Evolutionary conservation across 2,113 vertebrate genomes (phyloP).

Genomic region (Salvelinus alpinus): DNA sequence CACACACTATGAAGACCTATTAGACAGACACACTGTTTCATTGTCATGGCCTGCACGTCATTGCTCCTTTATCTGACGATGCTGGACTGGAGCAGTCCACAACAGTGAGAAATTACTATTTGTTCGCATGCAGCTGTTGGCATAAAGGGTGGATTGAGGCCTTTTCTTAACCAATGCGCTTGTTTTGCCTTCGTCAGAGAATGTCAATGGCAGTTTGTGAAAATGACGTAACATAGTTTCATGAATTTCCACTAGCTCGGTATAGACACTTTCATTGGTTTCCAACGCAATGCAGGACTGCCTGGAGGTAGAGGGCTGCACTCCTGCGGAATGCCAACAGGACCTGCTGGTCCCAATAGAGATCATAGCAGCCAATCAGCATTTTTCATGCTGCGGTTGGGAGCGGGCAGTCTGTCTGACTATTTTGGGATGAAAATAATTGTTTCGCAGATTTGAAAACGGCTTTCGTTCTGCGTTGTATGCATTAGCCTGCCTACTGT

Average conservation of each 20-base stretch:
- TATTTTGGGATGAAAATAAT: too few relatives aligned
- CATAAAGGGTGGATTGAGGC: neutral
- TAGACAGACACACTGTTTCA: slow-evolving; percentile 10
- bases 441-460: too few relatives aligned
- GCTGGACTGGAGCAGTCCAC: neutral
- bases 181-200: neutral
- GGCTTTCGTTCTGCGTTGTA: too few relatives aligned
- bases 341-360: too few relatives aligned
- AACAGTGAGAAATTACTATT: slow-evolving; percentile 5
- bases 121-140: neutral
- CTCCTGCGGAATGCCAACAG: too few relatives aligned
- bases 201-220: neutral
- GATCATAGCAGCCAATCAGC: too few relatives aligned
- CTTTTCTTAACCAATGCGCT: neutral
- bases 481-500: too few relatives aligned
- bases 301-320: too few relatives aligned
- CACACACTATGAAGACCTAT: neutral
- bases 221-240: neutral
- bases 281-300: too few relatives aligned
- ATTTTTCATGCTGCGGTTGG: too few relatives aligned
- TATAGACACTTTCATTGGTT: too few relatives aligned
- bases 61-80: slow-evolving; percentile 31
- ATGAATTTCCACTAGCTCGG: neutral
- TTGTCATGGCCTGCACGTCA: slow-evolving; percentile 11
- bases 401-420: too few relatives aligned